Evolutionary conservation across 2,797 vertebrate genomes (phyloP).

Genomic region (Acanthopagrus latus): DNA sequence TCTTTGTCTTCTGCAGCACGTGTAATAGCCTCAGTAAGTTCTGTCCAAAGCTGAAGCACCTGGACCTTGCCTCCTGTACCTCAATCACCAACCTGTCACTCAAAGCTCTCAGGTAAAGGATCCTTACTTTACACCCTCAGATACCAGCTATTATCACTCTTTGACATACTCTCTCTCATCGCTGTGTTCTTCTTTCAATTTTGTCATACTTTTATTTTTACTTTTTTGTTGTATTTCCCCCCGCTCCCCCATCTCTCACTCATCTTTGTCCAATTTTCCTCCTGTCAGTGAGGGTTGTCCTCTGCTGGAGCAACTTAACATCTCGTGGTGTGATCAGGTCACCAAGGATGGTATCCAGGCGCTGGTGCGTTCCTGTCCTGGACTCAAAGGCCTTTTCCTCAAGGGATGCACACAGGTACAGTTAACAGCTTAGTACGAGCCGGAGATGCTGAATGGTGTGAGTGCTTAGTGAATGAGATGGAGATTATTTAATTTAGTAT

Average conservation of each 20-base stretch:
- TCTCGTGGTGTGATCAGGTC: slow-evolving; percentile 99
- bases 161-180: background rate
- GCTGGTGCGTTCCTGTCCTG: slow-evolving; percentile 93
- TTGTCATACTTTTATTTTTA: background rate
- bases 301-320: slow-evolving; percentile 95
- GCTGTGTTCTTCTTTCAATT: background rate
- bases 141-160: background rate
- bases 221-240: background rate
- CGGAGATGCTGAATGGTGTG: background rate
- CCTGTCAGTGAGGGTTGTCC: slow-evolving; percentile 94
- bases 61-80: slow-evolving; percentile 97
- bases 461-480: background rate
- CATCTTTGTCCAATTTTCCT: background rate
- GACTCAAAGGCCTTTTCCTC: slow-evolving; percentile 94
- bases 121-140: background rate
- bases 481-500: background rate
- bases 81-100: slow-evolving; percentile 99
- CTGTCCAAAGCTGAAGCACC: slow-evolving; percentile 97
- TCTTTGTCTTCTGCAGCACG: slow-evolving; percentile 85
- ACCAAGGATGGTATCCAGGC: slow-evolving; percentile 98
- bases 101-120: slow-evolving; percentile 94
- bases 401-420: slow-evolving; percentile 97
- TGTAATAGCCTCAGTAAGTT: slow-evolving; percentile 99
- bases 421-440: background rate
- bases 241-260: background rate